A percentile compares a stretch with the other conserved stretches of the same genome.
These are phyloP conservation scores for Pseudois nayaur DNA, from an alignment of 2,113 vertebrate species.

Conservation along the genomic window DNA sequence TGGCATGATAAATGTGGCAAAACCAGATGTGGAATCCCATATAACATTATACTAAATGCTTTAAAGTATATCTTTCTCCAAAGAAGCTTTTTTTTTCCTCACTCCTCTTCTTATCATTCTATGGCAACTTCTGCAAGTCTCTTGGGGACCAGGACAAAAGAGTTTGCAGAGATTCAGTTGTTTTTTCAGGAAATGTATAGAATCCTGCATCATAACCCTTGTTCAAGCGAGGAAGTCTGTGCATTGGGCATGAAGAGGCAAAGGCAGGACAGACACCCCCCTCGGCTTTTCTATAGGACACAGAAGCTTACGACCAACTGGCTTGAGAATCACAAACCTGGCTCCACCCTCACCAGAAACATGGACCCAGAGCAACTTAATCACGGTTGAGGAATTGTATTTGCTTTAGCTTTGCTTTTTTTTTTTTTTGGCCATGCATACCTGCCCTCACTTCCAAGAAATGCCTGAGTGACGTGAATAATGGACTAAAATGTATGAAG, in stretches of 20 bases:
- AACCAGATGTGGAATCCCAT: constrained; percentile 67
- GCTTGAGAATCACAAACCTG: not conserved
- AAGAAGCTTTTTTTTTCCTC: not conserved
- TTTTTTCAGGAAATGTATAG: constrained; percentile 17
- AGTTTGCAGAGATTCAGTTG: not conserved
- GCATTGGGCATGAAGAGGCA: not conserved
- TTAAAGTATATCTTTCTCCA: constrained; percentile 64
- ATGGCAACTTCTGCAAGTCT: constrained; percentile 29
- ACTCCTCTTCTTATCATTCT: constrained; percentile 42
- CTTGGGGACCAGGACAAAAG: constrained; percentile 11
- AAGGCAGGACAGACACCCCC: not conserved
- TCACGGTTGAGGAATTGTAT: not conserved
- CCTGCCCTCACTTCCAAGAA: not conserved
- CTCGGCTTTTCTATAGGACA: not conserved
- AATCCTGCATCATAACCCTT: not conserved
- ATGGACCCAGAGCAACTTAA: accelerated
- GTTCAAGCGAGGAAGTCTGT: not conserved
- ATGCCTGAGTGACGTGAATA: not conserved
- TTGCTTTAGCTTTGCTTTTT: not conserved
- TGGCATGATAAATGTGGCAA: constrained; percentile 72
- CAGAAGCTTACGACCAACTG: not conserved
- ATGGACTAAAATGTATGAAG: not conserved
- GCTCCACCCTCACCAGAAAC: not conserved
- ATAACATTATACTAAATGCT: constrained; percentile 50
- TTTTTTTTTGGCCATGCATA: not conserved